Conservation (phyloP, 1,140 invertebrate genomes). For the Camponotus floridanus region DNA sequence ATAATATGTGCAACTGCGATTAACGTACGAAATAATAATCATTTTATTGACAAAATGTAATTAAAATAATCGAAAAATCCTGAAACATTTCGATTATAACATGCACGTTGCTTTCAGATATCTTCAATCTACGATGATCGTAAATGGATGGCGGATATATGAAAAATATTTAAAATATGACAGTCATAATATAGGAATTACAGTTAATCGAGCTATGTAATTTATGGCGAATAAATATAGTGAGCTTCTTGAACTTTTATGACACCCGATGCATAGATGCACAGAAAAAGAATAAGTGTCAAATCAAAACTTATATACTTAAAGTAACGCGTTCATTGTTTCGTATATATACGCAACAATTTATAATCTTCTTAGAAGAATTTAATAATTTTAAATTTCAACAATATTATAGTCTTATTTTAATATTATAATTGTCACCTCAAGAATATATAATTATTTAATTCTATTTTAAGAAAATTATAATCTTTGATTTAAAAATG, state of each 20-base stretch:
- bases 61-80: neutral
- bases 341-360: no score
- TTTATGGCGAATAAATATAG: neutral
- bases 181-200: neutral
- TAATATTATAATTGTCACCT: no score
- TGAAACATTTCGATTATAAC: neutral
- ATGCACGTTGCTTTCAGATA: neutral
- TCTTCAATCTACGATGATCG: neutral
- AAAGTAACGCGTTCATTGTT: no score
- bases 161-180: constrained; percentile 10
- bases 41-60: neutral
- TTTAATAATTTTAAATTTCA: no score
- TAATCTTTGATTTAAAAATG: no score
- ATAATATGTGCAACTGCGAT: neutral
- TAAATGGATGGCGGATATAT: neutral
- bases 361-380: no score
- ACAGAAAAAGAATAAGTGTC: no score
- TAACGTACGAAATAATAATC: neutral
- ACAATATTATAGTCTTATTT: no score
- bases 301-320: no score
- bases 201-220: neutral
- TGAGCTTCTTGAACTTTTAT: neutral
- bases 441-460: no score
- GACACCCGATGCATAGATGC: neutral
- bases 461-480: no score